These are phyloP conservation scores for Brachypodius melanocephalos DNA, from an alignment of 2,113 vertebrate genomes.

Conservation along the genomic window DNA sequence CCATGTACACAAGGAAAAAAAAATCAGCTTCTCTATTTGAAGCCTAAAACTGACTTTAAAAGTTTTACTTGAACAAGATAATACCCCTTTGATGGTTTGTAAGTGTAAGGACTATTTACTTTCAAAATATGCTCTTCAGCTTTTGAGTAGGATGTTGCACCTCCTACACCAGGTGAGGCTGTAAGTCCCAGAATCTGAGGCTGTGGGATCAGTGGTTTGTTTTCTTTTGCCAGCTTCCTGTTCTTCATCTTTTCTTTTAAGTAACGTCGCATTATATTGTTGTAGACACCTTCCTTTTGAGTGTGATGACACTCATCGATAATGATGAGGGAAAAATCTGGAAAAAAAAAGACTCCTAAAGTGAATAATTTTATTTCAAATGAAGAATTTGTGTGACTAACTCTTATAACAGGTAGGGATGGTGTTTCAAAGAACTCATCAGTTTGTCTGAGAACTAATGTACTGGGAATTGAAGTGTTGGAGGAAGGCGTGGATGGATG, in stretches of 20 bases:
- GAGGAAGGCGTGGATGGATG: neutral
- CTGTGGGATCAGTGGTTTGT: slow-evolving; percentile 67
- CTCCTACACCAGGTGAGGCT: slow-evolving; percentile 91
- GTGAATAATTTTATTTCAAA: neutral
- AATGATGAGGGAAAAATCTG: slow-evolving; percentile 91
- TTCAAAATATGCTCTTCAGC: slow-evolving; percentile 91
- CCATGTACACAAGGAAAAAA: neutral
- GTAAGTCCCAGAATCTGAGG: slow-evolving; percentile 94
- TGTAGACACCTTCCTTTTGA: slow-evolving; percentile 91
- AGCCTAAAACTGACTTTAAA: neutral
- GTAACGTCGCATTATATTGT: slow-evolving; percentile 92
- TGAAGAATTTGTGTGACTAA: neutral
- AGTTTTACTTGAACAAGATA: neutral
- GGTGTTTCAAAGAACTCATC: neutral
- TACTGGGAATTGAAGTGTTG: neutral
- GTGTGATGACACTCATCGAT: slow-evolving; percentile 98
- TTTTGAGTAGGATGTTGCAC: slow-evolving; percentile 77
- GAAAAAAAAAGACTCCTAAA: neutral
- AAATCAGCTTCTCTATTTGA: neutral
- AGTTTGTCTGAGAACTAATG: neutral
- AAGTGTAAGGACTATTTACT: slow-evolving; percentile 71
- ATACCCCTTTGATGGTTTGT: neutral
- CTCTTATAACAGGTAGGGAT: neutral
- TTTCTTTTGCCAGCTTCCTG: slow-evolving; percentile 70
- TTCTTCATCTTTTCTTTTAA: slow-evolving; percentile 86